A percentile compares a stretch with the other conserved stretches of the same genome.
phyloP scores from a whole-genome alignment of 2,797 vertebrate genomes.

The Bryconaethiops microstoma region DNA sequence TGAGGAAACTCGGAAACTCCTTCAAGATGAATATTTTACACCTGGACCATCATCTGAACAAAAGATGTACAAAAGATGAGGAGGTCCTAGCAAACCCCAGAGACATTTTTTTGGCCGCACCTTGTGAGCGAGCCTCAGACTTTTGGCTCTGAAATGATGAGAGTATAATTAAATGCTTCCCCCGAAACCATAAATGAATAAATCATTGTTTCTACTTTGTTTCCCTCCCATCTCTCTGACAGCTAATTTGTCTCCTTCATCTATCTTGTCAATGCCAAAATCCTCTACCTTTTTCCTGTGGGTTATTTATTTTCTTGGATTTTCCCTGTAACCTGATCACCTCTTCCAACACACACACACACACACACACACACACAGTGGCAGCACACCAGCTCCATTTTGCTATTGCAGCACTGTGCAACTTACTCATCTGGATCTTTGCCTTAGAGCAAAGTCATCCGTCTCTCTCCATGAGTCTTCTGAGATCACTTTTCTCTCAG shows the following conservation, averaged over 20 bases:
- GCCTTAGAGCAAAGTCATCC: constrained; percentile 7
- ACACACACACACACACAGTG: not conserved
- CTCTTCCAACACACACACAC: not conserved
- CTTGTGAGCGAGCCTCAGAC: not conserved
- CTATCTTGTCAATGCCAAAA: not conserved
- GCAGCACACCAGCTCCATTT: not conserved
- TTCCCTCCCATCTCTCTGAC: constrained; percentile 5
- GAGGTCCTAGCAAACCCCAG: too few relatives aligned
- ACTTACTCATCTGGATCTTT: not conserved
- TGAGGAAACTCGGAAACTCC: not conserved
- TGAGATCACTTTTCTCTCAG: constrained; percentile 1
- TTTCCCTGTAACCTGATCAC: not conserved
- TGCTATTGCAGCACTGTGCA: not conserved
- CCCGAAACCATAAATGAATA: constrained; percentile 2
- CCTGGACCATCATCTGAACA: not conserved
- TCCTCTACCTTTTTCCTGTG: not conserved
- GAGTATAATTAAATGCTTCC: constrained; percentile 25
- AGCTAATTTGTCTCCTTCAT: constrained; percentile 10
- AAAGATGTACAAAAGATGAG: not conserved
- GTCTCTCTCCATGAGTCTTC: not conserved
- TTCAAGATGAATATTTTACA: not conserved
- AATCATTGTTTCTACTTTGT: constrained; percentile 7
- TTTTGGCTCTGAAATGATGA: not conserved
- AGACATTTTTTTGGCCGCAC: not conserved
- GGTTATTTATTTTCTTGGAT: not conserved